Base-by-base conservation (phyloP, 2,797 vertebrate genomes). In the Lutra lutra region DNA sequence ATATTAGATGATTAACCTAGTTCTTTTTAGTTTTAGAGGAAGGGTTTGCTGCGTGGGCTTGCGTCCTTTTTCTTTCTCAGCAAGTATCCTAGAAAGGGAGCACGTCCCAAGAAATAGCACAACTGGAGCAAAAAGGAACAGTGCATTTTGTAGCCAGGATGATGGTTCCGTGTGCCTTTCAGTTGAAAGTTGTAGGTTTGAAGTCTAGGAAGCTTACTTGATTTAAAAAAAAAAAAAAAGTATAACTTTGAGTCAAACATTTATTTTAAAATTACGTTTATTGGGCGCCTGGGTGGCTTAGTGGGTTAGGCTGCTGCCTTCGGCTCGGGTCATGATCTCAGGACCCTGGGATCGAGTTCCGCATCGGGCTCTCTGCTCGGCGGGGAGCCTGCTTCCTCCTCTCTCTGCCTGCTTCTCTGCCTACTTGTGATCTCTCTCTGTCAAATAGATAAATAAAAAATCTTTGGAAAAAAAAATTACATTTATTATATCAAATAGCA, bases 1-100 rank as follows among this genome's bases (percentile, higher is more conserved):
- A 66, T 72, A 75, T 91, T 56, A 96, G 94, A 51, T 96, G 95
- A 92, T 95, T 97, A 93, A 96, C 98, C 97, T 87, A 97, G 38
- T 97, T 98, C 80, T 95, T 93, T 82, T 89, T 60, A 27, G 64
- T 58, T 92, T 89, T 73, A 88, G 85, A 80, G 46, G 29, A 70
- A 54, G 70, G 93, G 25, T 48, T 90, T 98, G 73, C 86, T 48
- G 91, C 66, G 72, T 91, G 60, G 54, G 70, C 40, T 35, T 25
- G 75, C 32, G 80, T 79, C 43, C 54, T 51, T 77, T 89, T n/a
- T 54, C 48, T 78, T 95, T 92, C 90, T 86, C 84, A 86, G 29
- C n/a, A 11, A 72, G 27, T 43, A 72, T 94, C 60, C 82, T 48
- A 68, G 80, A 58, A 88, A 92, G 92, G 90, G 73, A 91, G 15